Evolutionary conservation across 2,113 vertebrate genomes (phyloP), one percentile per base, ranked within the genome.

Genomic region (Myotis yumanensis): DNA sequence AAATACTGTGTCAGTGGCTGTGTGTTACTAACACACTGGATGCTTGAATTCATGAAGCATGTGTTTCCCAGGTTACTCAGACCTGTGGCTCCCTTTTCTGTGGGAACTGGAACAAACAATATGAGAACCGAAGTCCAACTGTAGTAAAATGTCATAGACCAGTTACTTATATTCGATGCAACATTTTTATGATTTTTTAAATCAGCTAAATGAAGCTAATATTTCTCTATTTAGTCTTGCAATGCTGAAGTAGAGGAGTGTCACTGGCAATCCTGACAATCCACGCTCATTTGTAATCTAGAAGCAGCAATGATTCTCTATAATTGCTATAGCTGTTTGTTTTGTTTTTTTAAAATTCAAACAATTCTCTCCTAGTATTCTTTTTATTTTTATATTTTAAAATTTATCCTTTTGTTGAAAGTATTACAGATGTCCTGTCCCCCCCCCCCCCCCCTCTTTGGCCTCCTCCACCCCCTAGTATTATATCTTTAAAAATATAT

Each of bases 31-130:
- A 99, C 99, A 95, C 99, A 99, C 97, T 99, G 99, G 98, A 99
- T 99, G 88, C 99, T 99, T 82, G 99, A 99, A 97, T 99, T 99
- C 99, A 99, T 99, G 97, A 99, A 99, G 96, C 99, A 99, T 1
- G 99, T 99, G 97, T 99, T 99, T 54, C 99, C 99, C 90, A 99
- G 98, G 96, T 99, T 99, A 98, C 99, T 99, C 95, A 99, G 98
- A 72, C 99, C 99, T 7, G 99, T 99, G 59, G 99, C 99, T 86
- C 99, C 99, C 82, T 99, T 99, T 98, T 99, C 99, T 81, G 99
- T 99, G 10, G 99, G 99, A 97, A 99, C 99, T 99, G 96, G 1
- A 95, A 96, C 20, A 97, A 35, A 89, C 37, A 97, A 95, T 20
- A 91, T 76, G 40, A 17, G 22, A 92, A 77, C 7, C 25, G 52